Conservation (phyloP, 2,113 vertebrate genomes). For the Cettia cetti region DNA sequence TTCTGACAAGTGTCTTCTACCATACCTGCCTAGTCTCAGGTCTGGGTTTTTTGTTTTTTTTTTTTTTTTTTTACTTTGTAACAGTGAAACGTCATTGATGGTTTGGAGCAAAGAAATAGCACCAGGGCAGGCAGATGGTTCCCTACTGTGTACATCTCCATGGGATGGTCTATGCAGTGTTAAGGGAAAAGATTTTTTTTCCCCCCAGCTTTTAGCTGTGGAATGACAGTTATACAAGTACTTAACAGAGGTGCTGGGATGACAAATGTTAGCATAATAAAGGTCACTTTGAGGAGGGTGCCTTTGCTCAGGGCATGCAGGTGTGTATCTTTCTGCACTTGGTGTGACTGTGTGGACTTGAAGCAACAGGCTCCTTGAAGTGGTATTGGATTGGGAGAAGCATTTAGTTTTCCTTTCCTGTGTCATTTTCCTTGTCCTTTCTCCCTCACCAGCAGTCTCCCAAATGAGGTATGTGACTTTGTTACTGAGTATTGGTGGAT, state of each 20-base stretch:
- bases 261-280: not conserved
- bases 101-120: not conserved
- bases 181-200: not conserved
- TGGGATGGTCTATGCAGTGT: no score
- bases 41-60: not conserved
- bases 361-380: not conserved
- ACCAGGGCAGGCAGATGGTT: not conserved
- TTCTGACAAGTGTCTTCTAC: not conserved
- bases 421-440: not conserved
- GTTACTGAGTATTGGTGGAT: not conserved
- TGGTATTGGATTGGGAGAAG: not conserved
- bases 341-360: not conserved
- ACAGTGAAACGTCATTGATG: not conserved
- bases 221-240: not conserved
- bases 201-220: not conserved
- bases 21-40: not conserved
- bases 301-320: not conserved
- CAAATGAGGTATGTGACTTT: not conserved
- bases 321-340: not conserved
- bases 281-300: not conserved
- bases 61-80: fast-evolving
- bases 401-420: not conserved
- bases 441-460: not conserved
- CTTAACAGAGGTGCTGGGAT: not conserved
- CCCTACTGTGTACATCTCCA: fast-evolving